These are phyloP conservation scores for Drosophila azteca DNA, from an alignment of 1,140 invertebrate genomes.

Conservation along the genomic window DNA sequence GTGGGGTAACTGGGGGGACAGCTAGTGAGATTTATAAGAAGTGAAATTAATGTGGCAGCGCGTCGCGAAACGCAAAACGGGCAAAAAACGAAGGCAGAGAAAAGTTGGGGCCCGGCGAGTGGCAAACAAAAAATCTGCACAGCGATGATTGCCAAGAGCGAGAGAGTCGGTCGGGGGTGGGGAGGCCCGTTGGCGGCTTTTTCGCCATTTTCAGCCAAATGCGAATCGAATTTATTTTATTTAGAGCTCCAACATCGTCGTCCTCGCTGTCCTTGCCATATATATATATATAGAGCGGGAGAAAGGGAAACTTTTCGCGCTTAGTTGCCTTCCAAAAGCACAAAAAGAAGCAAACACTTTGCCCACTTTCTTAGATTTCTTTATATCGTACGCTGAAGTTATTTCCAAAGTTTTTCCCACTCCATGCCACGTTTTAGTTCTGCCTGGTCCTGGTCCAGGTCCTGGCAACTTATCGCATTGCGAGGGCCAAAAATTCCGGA, in stretches of 20 bases:
- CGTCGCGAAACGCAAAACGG: conserved; percentile 39
- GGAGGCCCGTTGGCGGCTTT: too few species aligned
- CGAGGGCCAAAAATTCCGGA: conserved; percentile 40
- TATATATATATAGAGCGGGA: conserved; percentile 1
- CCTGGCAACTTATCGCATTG: conserved; percentile 43
- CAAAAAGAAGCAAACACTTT: conserved; percentile 29
- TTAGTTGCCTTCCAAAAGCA: conserved; percentile 47
- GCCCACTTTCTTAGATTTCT: conserved; percentile 46
- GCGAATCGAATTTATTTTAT: conserved; percentile 70
- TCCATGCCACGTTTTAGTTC: background rate
- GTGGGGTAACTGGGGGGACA: conserved; percentile 8
- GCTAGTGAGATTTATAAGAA: conserved; percentile 72
- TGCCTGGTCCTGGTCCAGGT: conserved; percentile 5
- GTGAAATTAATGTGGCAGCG: conserved; percentile 76
- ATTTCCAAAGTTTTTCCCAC: conserved; percentile 51
- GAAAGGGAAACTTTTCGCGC: conserved; percentile 63
- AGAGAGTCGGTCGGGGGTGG: too few species aligned
- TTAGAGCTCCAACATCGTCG: conserved; percentile 45
- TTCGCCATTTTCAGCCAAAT: conserved; percentile 36
- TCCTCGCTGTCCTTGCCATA: conserved; percentile 1
- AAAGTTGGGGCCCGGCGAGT: conserved; percentile 30
- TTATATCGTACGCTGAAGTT: conserved; percentile 34
- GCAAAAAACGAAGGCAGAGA: conserved; percentile 27
- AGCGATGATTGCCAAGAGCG: too few species aligned
- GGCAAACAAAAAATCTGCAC: conserved; percentile 13